Evolutionary conservation across 2,113 vertebrate genomes (phyloP), one percentile per base, ranked within the genome.

Genomic region (Sakesphorus luctuosus): DNA sequence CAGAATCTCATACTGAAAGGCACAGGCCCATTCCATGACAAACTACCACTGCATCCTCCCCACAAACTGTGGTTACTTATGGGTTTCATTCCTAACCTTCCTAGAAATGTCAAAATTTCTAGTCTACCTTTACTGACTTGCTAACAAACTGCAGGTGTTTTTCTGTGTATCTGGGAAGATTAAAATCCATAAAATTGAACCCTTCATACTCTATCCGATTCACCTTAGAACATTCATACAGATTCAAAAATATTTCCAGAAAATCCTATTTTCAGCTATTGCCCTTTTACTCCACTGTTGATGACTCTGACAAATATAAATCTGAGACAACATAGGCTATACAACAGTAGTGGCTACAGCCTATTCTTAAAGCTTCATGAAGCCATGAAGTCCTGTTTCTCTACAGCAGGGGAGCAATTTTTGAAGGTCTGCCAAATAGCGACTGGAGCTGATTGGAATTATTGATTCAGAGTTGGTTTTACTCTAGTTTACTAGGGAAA

Each of bases 361-460:
- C 44, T 21, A 12, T 40, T 76, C 71, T 72, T 68, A n/a, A 53
- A 72, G n/a, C 31, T 53, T 75, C 58, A 23, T 5, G 40, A 83
- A 90, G 58, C 44, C 56, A 68, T 6, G 12, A 86, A 89, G 47
- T 18, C 18, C 58, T 53, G 10, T 72, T 91, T 61, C 74, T 85
- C 63, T 67, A 40, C 43, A 82, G 55, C 59, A 43, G 78, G 36
- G 44, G 23, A 89, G 33, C 19, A 62, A 20, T 19, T 91, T 96
- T 33, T 95, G 87, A 94, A 79, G 40, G 24, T 23, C 72, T 46
- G 87, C 95, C 91, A 95, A 91, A 26, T 28, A 87, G 36, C 87
- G 89, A 96, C 77, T 94, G 71, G 89, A 85, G 63, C 58, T 73
- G 46, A 50, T 17, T 93, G 91, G 93, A 95, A 96, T 97, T 96